Evolutionary conservation across 1,140 invertebrate species (phyloP).

Genomic region (Panagrolaimus sp.): DNA sequence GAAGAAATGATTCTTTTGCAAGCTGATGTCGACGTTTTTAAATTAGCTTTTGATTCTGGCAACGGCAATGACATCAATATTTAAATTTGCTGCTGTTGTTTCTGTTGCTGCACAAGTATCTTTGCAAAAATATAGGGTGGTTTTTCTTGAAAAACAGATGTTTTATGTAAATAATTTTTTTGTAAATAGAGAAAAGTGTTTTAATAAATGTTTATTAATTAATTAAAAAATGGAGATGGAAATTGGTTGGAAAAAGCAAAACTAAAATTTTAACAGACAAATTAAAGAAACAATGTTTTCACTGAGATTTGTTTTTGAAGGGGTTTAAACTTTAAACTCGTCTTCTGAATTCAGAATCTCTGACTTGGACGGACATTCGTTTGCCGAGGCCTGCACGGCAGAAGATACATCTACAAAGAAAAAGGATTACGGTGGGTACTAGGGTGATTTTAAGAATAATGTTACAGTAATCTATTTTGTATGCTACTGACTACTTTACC

Average conservation of each 20-base stretch:
- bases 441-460: not conserved
- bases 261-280: not conserved
- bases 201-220: constrained; percentile 1
- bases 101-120: not conserved
- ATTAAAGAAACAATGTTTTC: not conserved
- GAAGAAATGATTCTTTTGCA: constrained; percentile 35
- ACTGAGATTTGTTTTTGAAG: not conserved
- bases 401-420: not conserved
- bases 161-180: not conserved
- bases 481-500: not conserved
- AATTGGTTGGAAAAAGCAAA: not conserved
- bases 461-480: not conserved
- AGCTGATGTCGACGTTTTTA: constrained; percentile 42
- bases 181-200: not conserved
- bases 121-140: not conserved
- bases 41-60: constrained; percentile 37
- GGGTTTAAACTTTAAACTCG: not conserved
- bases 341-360: no score
- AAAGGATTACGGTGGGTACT: not conserved
- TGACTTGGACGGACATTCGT: not conserved
- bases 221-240: constrained; percentile 8
- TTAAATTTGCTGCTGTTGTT: constrained; percentile 1
- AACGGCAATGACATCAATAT: not conserved
- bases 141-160: not conserved
- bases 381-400: constrained; percentile 3